Base-by-base conservation (phyloP, 2,797 vertebrate species). In the Helostoma temminkii region DNA sequence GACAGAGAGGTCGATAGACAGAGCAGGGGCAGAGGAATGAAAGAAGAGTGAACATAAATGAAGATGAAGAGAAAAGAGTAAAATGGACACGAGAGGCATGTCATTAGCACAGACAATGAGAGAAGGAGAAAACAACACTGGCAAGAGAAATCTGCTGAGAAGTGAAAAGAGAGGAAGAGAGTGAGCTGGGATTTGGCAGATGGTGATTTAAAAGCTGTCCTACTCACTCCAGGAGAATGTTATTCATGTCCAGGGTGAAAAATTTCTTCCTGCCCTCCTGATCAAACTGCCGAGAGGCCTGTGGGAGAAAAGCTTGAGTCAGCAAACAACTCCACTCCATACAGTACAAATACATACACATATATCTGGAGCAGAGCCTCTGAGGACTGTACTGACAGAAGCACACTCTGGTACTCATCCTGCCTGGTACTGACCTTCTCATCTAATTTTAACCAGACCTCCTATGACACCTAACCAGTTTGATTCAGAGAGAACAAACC, bases 241-340 rank as follows among this genome's bases (percentile, higher is more conserved):
- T 97, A 94, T 98, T 99, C 96, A 98, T 98, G 91, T 99, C 97
- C 90, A 97, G 93, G 1, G 97, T 98, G 93, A 99, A 99, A 92
- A 98, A 98, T 89, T 98, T 99, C 94, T 99, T 98, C 82, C 97
- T 96, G 91, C 97, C 96, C 94, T 98, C 97, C 92, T 96, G 95
- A 94, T 98, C 97, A 94, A 97, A 97, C 93, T 96, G 95, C 89
- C 96, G 96, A 59, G 96, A 96, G 59, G 96, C 97, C 97, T 99
- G 91, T 37, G 61, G 52, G 49, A 70, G 67, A 85, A 77, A 79
- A 75, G 48, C 76, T 60, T 55, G 83, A 89, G 85, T 92, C 85
- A 91, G 87, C 78, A 85, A 18, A 39, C 69, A 54, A 55, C 68
- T 55, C 50, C 30, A 36, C 16, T 52, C 45, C 52, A 75, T 45